A percentile compares a stretch with the other conserved stretches of the same genome.
These are phyloP conservation scores for Halictus ligatus DNA, from an alignment of 2,888 invertebrate species.

Conservation along the genomic window DNA sequence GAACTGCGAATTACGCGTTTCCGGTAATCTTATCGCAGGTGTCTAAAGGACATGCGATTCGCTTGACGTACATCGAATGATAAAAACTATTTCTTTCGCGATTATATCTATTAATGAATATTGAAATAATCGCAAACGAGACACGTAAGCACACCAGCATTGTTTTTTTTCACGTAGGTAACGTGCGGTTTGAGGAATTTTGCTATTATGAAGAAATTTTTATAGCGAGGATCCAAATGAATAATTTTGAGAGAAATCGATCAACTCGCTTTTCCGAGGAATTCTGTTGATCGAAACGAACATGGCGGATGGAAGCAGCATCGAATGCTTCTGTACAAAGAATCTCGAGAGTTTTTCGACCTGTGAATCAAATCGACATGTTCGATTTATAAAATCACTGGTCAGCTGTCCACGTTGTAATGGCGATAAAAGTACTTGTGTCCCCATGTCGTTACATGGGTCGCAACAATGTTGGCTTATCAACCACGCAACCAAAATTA, in stretches of 20 bases:
- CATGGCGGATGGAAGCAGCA: neutral
- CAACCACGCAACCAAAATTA: slow-evolving; percentile 40
- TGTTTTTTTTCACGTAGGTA: slow-evolving; percentile 14
- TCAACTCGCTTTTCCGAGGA: neutral
- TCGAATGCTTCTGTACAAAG: neutral
- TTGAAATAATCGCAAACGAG: slow-evolving; percentile 13
- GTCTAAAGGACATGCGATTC: slow-evolving; percentile 34
- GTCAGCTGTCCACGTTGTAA: too few relatives aligned
- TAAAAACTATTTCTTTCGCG: slow-evolving; percentile 13
- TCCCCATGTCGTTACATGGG: neutral
- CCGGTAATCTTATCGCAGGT: slow-evolving; percentile 57
- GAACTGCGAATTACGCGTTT: slow-evolving; percentile 56
- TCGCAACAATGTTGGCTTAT: slow-evolving; percentile 56
- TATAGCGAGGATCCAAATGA: neutral
- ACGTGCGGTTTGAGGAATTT: neutral
- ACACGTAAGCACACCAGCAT: neutral
- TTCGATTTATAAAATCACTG: neutral
- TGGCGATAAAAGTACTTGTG: neutral
- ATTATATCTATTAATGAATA: neutral
- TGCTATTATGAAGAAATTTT: neutral
- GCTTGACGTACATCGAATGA: slow-evolving; percentile 28
- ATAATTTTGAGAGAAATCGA: neutral
- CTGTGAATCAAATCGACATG: neutral
- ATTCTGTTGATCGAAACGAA: neutral
- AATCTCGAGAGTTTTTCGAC: neutral